Base-by-base conservation (phyloP, 2,113 vertebrate species). In the Galeopterus variegatus region DNA sequence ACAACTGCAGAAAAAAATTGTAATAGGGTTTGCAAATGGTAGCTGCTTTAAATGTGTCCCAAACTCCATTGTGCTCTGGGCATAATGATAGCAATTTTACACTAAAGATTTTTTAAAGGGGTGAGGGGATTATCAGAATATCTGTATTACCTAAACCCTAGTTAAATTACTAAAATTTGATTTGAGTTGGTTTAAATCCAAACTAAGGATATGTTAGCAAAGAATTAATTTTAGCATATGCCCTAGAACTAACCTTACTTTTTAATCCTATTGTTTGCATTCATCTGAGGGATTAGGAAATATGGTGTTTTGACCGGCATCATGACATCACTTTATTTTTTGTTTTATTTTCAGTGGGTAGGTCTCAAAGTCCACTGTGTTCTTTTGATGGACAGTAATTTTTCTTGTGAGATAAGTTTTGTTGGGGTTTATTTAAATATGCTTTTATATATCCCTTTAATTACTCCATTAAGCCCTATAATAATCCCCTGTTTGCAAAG, bases 161-260 rank as follows among this genome's bases (percentile, higher is more conserved):
- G 60, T 86, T 95, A 92, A 92, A 79, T 95, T 75, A 72, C 90
- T 92, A 83, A 90, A 89, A 88, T 95, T 96, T 94, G 84, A 96
- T 93, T 94, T 67, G 86, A 88, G 36, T 93, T 94, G 65, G 54
- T 80, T 79, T 96, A 79, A 95, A 94, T 92, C 75, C 36, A 91
- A n/a, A 83, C 19, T 81, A 79, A 93, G 45, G 62, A 79, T 31
- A 14, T 36, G 10, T 80, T 93, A 41, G 70, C 58, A 90, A 60
- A 70, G 8, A 92, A 75, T 89, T 93, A 65, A 94, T 80, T 75
- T 89, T 52, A 92, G 19, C 33, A 18, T 64, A n/a, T 95, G 23
- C 87, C 56, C 88, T 88, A 64, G 31, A 91, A 73, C 79, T 60
- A 92, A 67, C 73, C 77, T 82, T 76, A 24, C 31, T 96, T 94